Base-by-base conservation (phyloP, 92 coral and sea anemone species). In the Actinernus sp. region DNA sequence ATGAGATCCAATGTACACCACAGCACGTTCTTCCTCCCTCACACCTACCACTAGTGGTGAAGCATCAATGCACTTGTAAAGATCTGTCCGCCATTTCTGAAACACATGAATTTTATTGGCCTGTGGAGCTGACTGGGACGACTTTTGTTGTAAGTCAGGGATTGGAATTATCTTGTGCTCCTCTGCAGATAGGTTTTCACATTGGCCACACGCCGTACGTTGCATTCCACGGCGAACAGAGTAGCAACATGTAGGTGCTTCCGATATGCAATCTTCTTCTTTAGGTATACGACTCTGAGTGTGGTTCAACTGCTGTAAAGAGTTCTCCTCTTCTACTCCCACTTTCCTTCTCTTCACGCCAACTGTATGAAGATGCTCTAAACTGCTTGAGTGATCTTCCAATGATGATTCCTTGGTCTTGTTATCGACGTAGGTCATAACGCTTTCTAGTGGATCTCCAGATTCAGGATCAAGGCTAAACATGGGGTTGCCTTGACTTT, bases 1-100 rank as follows among this genome's bases (percentile, higher is more conserved):
- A 28, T 93, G 98, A 16, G 98, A 93, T 12, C 97, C 98, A 52
- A 93, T 81, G 76, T 73, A 93, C 61, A 83, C 98, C 0, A 16
- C 57, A 28, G 72, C 73, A 36, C 8, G 14, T 31, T 73, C 76
- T 11, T 74, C 85, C 29, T 69, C 74, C 8, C 7, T 7, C 8
- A 36, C 8, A 50, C 78, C 59, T 4, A 93, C 84, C 50, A 93
- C 97, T 23, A 93, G 81, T 20, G 98, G 98, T 29, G 98, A 93
- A 34, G 98, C 97, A 53, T 93, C 98, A 17, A 90, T 80, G 49
- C 98, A 93, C 54, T 90, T 90, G 68, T 82, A 63, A 24, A 90
- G 68, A 64, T 65, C 67, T 23, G 85, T 77, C 30, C 68, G 63
- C 98, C 98, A 93, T 38, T 84, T 68, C n/a, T 28, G 27, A 38